Percentiles rank a stretch among this genome's conserved stretches.
Evolutionary conservation across 2,113 vertebrate genomes (phyloP).

Genomic region (Leucosticte australis): DNA sequence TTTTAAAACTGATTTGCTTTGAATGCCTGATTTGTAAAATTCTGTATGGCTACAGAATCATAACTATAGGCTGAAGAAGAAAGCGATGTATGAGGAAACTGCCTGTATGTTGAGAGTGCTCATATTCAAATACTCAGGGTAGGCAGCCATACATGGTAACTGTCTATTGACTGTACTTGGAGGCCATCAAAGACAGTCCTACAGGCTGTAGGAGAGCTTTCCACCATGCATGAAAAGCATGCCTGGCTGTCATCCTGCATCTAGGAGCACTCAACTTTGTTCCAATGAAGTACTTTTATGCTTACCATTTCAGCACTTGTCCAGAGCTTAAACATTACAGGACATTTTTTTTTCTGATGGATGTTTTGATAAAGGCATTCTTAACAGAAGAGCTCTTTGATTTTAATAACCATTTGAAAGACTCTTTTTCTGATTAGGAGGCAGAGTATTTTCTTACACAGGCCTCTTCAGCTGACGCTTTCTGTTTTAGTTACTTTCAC

Average conservation of each 20-base stretch:
- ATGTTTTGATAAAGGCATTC: constrained; percentile 25
- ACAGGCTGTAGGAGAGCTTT: neutral
- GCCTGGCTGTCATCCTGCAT: neutral
- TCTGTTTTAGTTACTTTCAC: constrained; percentile 30
- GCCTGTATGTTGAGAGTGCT: neutral
- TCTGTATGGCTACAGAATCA: neutral
- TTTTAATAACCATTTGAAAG: constrained; percentile 29
- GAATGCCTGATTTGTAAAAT: neutral
- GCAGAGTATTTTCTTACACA: neutral
- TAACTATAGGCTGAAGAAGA: neutral
- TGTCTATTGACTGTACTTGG: neutral
- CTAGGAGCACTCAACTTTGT: neutral
- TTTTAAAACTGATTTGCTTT: neutral
- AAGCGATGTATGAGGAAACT: neutral
- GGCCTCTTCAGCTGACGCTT: neutral
- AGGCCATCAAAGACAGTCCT: neutral
- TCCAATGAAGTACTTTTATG: neutral
- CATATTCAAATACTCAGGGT: rapidly evolving
- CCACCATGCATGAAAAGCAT: neutral
- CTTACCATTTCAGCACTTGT: neutral
- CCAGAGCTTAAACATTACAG: neutral
- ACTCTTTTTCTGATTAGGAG: neutral
- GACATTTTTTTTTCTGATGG: neutral
- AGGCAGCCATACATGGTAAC: neutral
- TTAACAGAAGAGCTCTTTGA: constrained; percentile 22